phyloP scores from a whole-genome alignment of 92 coral and sea anemone species.

The Zoanthus solanderi region DNA sequence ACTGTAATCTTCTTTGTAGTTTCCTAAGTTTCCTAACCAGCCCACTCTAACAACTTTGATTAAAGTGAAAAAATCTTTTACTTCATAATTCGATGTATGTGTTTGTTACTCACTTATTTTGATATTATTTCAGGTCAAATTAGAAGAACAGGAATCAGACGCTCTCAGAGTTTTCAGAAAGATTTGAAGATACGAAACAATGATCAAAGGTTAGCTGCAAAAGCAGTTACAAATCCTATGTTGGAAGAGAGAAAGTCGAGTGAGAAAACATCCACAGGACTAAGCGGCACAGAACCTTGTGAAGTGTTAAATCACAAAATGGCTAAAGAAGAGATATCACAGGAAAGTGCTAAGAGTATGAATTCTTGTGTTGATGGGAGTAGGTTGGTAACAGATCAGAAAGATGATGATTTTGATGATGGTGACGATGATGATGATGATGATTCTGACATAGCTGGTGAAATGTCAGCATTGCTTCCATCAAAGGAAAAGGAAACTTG shows the following conservation, averaged over 20 bases:
- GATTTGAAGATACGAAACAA: slow-evolving; percentile 17
- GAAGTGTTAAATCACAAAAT: neutral
- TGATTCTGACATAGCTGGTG: slow-evolving; percentile 1
- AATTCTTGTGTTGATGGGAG: neutral
- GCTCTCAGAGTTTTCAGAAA: slow-evolving; percentile 72
- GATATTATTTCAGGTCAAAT: neutral
- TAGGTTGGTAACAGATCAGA: neutral
- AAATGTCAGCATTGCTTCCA: slow-evolving; percentile 41
- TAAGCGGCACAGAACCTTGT: too few relatives aligned
- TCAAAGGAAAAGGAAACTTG: neutral
- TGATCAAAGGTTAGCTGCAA: neutral
- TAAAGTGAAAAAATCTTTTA: too few relatives aligned
- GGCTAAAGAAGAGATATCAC: neutral
- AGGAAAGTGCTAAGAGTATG: neutral
- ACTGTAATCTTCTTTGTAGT: too few relatives aligned
- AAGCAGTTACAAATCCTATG: neutral
- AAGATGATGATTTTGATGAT: neutral
- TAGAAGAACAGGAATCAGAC: slow-evolving; percentile 59
- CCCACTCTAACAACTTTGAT: too few relatives aligned
- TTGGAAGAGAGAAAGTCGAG: neutral
- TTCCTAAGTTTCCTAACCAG: too few relatives aligned
- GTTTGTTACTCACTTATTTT: neutral
- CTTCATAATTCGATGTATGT: neutral
- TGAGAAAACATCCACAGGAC: neutral
- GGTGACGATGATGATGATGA: slow-evolving; percentile 3